phyloP scores from a whole-genome alignment of 1,140 invertebrate species.

The Cyphomyrmex costatus region DNA sequence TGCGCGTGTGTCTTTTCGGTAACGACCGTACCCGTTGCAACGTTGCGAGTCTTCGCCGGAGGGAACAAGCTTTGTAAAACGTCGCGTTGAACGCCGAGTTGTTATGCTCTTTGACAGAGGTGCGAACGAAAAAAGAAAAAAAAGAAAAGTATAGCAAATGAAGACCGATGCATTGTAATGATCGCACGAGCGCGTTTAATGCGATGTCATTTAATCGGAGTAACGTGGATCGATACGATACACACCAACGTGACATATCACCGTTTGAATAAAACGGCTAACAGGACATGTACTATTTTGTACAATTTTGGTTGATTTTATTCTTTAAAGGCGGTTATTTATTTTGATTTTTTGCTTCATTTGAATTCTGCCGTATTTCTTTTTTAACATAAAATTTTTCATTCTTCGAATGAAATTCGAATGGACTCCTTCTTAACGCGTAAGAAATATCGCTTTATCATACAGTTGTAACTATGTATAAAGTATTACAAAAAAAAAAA shows the following conservation, averaged over 20 bases:
- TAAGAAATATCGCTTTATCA: background rate
- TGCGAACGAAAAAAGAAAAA: constrained; percentile 66
- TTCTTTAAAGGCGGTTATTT: constrained; percentile 22
- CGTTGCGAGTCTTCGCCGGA: constrained; percentile 40
- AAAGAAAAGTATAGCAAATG: constrained; percentile 22
- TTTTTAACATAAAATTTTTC: background rate
- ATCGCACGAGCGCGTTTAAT: constrained; percentile 37
- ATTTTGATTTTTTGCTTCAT: constrained; percentile 17
- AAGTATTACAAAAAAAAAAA: background rate
- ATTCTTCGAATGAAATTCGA: no score
- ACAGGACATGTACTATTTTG: constrained; percentile 23
- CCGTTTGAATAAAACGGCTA: constrained; percentile 41
- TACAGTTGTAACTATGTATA: background rate
- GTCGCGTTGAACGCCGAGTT: constrained; percentile 64
- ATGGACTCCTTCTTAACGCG: background rate
- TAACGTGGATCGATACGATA: constrained; percentile 53
- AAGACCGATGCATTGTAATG: constrained; percentile 44
- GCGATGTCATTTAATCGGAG: constrained; percentile 56
- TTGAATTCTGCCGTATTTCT: background rate
- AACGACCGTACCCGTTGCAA: constrained; percentile 68
- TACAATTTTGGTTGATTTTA: constrained; percentile 26
- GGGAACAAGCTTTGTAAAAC: constrained; percentile 68
- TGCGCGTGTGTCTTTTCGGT: constrained; percentile 71
- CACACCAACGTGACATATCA: constrained; percentile 11
- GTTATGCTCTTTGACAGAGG: constrained; percentile 79